Conservation (phyloP, 2,888 invertebrate genomes). For the Leptogaster cylindrica region DNA sequence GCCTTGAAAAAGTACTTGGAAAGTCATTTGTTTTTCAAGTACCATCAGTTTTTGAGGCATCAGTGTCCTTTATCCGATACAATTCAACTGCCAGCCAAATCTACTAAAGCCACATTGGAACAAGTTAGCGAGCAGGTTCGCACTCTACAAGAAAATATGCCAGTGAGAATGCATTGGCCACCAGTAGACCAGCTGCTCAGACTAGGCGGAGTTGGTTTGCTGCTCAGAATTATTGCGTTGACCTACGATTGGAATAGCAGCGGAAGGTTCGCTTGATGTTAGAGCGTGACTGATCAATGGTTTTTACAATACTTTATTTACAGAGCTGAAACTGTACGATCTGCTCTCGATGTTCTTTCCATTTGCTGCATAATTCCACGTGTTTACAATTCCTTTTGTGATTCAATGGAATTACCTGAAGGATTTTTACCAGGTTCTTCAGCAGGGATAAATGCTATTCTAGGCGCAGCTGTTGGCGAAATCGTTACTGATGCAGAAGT, state of each 20-base stretch:
- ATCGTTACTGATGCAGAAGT: conserved; percentile 90
- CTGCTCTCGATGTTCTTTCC: conserved; percentile 85
- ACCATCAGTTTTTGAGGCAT: conserved; percentile 72
- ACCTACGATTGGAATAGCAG: conserved; percentile 92
- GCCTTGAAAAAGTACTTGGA: conserved; percentile 90
- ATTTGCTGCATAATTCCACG: conserved; percentile 90
- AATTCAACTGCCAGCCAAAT: conserved; percentile 64
- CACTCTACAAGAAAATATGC: conserved; percentile 76
- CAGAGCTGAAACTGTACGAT: conserved; percentile 80
- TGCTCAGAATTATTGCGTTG: conserved; percentile 86
- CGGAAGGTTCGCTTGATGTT: conserved; percentile 66
- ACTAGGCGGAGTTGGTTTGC: conserved; percentile 80
- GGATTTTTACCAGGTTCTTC: conserved; percentile 68
- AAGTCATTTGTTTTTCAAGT: conserved; percentile 82
- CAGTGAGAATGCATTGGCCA: conserved; percentile 80
- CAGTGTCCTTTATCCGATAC: conserved; percentile 62
- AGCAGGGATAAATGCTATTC: conserved; percentile 80
- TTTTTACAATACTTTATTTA: not conserved
- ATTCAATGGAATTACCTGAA: conserved; percentile 78
- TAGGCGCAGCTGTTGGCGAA: conserved; percentile 90
- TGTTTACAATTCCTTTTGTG: conserved; percentile 75
- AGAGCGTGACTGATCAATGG: not conserved
- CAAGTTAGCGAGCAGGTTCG: conserved; percentile 88
- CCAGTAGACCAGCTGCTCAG: conserved; percentile 87
- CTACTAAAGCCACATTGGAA: conserved; percentile 74